Base-by-base conservation (phyloP, 2,113 vertebrate genomes). In the Nibea albiflora region DNA sequence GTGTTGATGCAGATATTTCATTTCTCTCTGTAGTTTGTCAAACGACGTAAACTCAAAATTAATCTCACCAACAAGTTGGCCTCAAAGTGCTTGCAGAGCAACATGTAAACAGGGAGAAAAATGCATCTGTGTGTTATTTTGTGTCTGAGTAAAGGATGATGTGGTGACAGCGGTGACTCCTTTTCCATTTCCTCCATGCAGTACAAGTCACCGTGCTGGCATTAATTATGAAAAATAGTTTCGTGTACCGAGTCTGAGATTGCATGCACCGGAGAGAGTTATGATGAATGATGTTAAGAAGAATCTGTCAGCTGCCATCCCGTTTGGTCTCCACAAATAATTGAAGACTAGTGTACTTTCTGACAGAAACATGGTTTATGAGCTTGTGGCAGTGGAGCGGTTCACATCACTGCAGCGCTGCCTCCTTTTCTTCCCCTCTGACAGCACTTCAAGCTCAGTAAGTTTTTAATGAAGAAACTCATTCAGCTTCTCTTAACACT, bases 161-260 rank as follows among this genome's bases (percentile, higher is more conserved):
- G 69, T 57, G 61, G 42, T 64, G 80, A 83, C 78, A 61, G 76
- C 63, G 0, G 26, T 26, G 75, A 84, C 82, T 85, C 65, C 31
- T 64, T 83, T 83, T 83, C 68, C 64, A 83, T 91, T 85, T 82
- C 74, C 80, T 83, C 56, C 72, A 31, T 24, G 52, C 68, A 35
- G 73, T 54, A 65, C 58, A 64, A 86, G 81, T 82, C 77, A 70
- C 65, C 0, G n/a, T 12, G 53, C 78, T 73, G 85, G 80, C 89
- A 82, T 90, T 91, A 87, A 87, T 90, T 89, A 86, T 86, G 86
- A 88, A 83, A 82, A 90, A 90, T 76, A 61, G 83, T 81, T 74
- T 80, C 70, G 72, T 14, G 11, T 35, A 17, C 62, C 5, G 50
- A 74, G 49, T 53, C 76, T 78, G 78, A 77, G 80, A 83, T 73